These are phyloP conservation scores for Mobula birostris DNA, from an alignment of 2,113 vertebrate genomes.

Conservation along the genomic window DNA sequence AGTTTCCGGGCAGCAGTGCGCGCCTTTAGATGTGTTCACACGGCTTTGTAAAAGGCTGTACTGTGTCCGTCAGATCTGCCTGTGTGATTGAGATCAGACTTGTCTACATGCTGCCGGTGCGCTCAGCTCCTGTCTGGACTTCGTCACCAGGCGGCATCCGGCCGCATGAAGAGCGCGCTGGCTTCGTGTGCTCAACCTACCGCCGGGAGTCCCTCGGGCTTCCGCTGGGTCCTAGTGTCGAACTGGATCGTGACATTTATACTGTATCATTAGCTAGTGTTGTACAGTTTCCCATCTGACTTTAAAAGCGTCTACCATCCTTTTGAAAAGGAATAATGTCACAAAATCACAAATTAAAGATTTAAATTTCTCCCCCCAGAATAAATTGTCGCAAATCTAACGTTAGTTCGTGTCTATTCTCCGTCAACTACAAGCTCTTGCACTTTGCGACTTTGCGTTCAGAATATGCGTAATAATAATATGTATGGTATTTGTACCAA, in stretches of 20 bases:
- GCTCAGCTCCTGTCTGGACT: neutral
- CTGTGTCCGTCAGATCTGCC: neutral
- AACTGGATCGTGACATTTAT: no score
- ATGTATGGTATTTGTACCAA: neutral
- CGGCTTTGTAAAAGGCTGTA: neutral
- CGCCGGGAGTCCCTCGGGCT: neutral
- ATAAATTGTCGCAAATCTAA: neutral
- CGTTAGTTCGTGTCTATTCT: neutral
- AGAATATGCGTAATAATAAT: neutral
- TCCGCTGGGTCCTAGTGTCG: slow-evolving; percentile 9
- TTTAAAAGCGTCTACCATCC: neutral
- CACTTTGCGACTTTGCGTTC: neutral
- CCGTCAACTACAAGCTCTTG: neutral
- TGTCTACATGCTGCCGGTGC: neutral
- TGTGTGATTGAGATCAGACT: neutral
- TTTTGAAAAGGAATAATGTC: neutral
- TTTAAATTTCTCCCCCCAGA: neutral
- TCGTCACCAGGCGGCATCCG: slow-evolving; percentile 15
- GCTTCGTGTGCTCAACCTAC: slow-evolving; percentile 22
- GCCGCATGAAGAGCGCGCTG: neutral
- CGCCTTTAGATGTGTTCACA: neutral
- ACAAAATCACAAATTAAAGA: neutral
- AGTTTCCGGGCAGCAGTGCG: neutral
- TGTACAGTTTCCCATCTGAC: neutral
- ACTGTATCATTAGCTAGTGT: neutral